Evolutionary conservation across 2,888 invertebrate genomes (phyloP).

Genomic region (Ametastegia equiseti): DNA sequence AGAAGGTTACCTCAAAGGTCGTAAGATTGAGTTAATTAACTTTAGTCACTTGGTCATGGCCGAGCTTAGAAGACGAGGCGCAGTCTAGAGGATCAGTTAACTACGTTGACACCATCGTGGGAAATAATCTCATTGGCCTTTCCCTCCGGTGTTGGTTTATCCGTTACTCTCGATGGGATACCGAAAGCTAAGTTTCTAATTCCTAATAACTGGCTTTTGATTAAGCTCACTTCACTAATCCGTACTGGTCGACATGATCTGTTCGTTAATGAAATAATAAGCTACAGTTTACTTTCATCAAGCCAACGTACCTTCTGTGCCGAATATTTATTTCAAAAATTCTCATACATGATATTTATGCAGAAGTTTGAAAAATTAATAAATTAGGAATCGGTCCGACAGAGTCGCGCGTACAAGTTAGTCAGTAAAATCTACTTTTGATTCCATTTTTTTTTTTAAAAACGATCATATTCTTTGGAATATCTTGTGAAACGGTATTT

Average conservation of each 20-base stretch:
- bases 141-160: conserved; percentile 32
- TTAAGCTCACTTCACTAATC: not conserved
- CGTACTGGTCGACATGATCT: not conserved
- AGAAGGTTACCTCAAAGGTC: not conserved
- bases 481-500: too few species aligned
- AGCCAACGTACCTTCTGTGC: not conserved
- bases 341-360: not conserved
- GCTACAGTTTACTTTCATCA: not conserved
- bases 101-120: conserved; percentile 28
- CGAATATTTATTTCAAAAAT: not conserved
- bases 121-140: conserved; percentile 32
- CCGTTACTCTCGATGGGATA: not conserved
- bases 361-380: too few species aligned
- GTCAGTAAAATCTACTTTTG: too few species aligned
- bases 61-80: not conserved
- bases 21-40: conserved; percentile 10
- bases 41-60: conserved; percentile 21
- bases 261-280: not conserved
- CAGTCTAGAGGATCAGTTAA: conserved; percentile 29
- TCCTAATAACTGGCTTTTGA: conserved; percentile 16
- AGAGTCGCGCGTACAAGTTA: too few species aligned
- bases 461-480: too few species aligned
- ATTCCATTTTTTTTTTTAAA: too few species aligned
- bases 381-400: too few species aligned
- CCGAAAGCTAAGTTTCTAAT: conserved; percentile 20